These are phyloP conservation scores for Rhagoletis pomonella DNA, from an alignment of 1,140 invertebrate species.

Conservation along the genomic window DNA sequence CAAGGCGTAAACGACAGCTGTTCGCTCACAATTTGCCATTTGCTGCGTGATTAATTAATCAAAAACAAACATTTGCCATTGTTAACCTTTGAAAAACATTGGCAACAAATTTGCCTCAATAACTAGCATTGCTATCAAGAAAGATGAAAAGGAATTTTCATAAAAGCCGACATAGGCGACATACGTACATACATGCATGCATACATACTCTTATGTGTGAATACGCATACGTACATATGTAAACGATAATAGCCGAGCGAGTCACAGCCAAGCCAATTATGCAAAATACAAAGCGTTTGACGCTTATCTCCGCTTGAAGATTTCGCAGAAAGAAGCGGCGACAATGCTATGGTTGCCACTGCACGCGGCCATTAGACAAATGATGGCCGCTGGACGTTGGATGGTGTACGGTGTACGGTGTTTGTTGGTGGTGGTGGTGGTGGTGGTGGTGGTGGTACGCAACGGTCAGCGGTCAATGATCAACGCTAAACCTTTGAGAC, in stretches of 20 bases:
- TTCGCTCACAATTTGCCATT: background rate
- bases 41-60: background rate
- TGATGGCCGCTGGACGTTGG: background rate
- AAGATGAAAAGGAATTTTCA: conserved; percentile 31
- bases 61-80: conserved; percentile 13
- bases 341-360: background rate
- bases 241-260: conserved; percentile 27
- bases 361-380: conserved; percentile 35
- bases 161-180: background rate
- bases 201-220: background rate
- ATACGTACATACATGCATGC: background rate
- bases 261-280: conserved; percentile 2
- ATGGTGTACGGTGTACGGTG: no score
- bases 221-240: background rate
- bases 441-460: background rate
- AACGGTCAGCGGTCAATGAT: conserved; percentile 23
- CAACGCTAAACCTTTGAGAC: conserved; percentile 35
- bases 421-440: no score
- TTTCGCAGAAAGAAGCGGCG: conserved; percentile 44
- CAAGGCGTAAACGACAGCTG: background rate
- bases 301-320: conserved; percentile 34
- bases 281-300: conserved; percentile 45
- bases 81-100: background rate
- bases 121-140: background rate
- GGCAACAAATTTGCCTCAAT: background rate